Evolutionary conservation across 1,140 invertebrate species (phyloP), one percentile per base, ranked within the genome.

Genomic region (Wiebesia pumilae): DNA sequence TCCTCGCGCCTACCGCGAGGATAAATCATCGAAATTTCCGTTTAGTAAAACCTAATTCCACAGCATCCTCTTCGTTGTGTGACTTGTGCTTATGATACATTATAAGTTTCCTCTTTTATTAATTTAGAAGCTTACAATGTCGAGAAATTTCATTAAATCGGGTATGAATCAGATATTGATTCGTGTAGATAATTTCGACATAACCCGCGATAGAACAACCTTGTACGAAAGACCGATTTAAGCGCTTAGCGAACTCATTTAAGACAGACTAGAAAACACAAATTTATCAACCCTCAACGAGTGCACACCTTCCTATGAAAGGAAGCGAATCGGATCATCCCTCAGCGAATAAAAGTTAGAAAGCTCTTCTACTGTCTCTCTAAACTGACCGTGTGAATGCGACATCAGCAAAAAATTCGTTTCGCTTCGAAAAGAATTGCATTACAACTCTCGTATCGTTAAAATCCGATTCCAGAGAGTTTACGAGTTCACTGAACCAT

Each of bases 401-500:
- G 40, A 75, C 71, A 75, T 40, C 9, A 7, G 58, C 35, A 35
- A 7, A 65, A 43, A 75, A 84, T n/a, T n/a, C n/a, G 54, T 77
- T 77, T 58, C 71, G 51, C 82, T 33, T 83, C 47, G 47, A 47
- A 2, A 62, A 40, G 62, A 83, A 71, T 83, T 43, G 24, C 33
- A 71, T 30, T 73, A 27, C 43, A 35, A 54, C n/a, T 51, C 81
- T 83, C 30, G 30, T 35, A 33, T 35, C 67, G 65, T 51, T 71
- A 30, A 35, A 54, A 79, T 79, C 16, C 47, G 77, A 79, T 35
- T 51, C 30, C 47, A 4, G 9, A 2, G 40, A 81, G 65, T 81
- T 81, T 81, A 81, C 80, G 80, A 81, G 80, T 81, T 81, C 80
- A 81, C 38, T 40, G 80, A 81, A 81, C 80, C 65, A 33, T 65